Evolutionary conservation across 2,888 invertebrate genomes (phyloP), one percentile per base, ranked within the genome.

Genomic region (Zygaena filipendulae): DNA sequence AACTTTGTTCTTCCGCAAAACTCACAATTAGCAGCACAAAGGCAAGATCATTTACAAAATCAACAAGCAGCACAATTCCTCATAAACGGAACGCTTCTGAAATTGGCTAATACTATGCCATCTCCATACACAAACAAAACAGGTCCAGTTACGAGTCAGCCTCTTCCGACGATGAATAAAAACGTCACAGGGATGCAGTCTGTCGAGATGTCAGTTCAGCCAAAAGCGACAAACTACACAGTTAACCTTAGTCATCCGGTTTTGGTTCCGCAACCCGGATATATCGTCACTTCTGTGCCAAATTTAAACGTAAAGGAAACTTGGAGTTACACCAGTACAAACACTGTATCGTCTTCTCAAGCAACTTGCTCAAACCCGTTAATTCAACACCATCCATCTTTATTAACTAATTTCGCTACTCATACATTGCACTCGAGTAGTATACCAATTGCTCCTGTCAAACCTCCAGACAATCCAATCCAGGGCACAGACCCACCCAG

Each of bases 211-310:
- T 66, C 80, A 38, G 67, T 74, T 36, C 75, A 70, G 31, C 70
- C 82, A n/a, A 81, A 84, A 52, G 60, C 68, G 35, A n/a, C n/a
- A n/a, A 82, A 75, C 43, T 79, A 68, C 35, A 69, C 82, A 25
- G 70, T 83, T 33, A 83, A 83, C 38, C 68, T 74, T 19, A 77
- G 83, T 40, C 68, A 81, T 45, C 69, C 81, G 5, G 54, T 81
- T 29, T 51, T 81, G 19, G 57, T 81, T 45, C 79, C 77, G 6
- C 80, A 77, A 39, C 67, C 80, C 11, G 80, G 80, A 27, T 81
- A 60, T 45, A 74, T 81, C 35, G 72, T 81, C 29, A 82, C 82
- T 35, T 79, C 82, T 34, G 68, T 82, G 64, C 81, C 82, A 58
- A 80, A 74, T 63, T 66, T 75, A 27, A 75, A 69, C 37, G 72